Percentiles rank a stretch among this genome's conserved stretches.
Conservation (phyloP, 1,140 invertebrate genomes). For the Schlechtendalia chinensis region DNA sequence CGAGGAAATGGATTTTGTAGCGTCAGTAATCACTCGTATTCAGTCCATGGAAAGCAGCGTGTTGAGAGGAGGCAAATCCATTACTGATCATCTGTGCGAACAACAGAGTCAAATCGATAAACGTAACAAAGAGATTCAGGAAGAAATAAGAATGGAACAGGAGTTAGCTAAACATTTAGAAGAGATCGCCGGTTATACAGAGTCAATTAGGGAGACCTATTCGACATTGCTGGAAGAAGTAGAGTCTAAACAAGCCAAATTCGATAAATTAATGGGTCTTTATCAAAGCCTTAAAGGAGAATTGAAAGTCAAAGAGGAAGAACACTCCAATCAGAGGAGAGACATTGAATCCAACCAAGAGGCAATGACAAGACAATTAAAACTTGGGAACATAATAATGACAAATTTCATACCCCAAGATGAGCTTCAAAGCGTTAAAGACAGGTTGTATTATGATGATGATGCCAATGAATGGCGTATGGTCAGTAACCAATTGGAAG, state of each 20-base stretch:
- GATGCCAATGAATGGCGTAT: slow-evolving; percentile 79
- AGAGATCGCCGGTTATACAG: slow-evolving; percentile 81
- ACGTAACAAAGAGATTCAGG: slow-evolving; percentile 75
- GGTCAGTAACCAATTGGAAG: slow-evolving; percentile 56
- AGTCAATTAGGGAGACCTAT: slow-evolving; percentile 81
- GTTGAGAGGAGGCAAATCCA: slow-evolving; percentile 79
- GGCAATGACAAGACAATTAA: slow-evolving; percentile 74
- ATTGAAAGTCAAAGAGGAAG: slow-evolving; percentile 78
- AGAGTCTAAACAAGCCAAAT: slow-evolving; percentile 86
- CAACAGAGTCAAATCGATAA: slow-evolving; percentile 81
- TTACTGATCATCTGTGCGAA: slow-evolving; percentile 87
- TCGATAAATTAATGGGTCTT: slow-evolving; percentile 71
- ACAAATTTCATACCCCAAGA: slow-evolving; percentile 95
- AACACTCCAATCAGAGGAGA: slow-evolving; percentile 74
- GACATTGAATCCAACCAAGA: slow-evolving; percentile 79
- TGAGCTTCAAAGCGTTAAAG: slow-evolving; percentile 80
- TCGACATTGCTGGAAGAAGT: slow-evolving; percentile 86
- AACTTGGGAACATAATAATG: slow-evolving; percentile 83
- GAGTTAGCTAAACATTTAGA: slow-evolving; percentile 87
- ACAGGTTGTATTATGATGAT: slow-evolving; percentile 79
- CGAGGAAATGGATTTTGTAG: slow-evolving; percentile 61
- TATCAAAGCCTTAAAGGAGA: slow-evolving; percentile 66
- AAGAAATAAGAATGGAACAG: slow-evolving; percentile 71
- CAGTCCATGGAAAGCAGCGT: slow-evolving; percentile 82
- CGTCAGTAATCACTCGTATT: slow-evolving; percentile 61